Percentiles rank a stretch among this genome's conserved stretches.
Conservation (phyloP, 2,797 vertebrate genomes). For the Hypotaenidia okinawae region DNA sequence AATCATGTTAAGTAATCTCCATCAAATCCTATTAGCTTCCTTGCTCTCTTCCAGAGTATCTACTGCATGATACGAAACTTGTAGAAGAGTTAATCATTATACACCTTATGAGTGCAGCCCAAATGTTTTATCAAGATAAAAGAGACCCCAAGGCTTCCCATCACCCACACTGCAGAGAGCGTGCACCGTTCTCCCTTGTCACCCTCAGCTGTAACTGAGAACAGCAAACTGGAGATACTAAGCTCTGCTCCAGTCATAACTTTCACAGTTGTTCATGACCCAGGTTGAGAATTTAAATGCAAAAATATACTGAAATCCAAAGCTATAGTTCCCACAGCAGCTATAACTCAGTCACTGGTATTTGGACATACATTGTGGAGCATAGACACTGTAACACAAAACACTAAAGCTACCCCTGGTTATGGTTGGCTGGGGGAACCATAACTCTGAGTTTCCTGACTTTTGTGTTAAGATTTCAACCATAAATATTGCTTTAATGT, state of each 20-base stretch:
- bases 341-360: constrained; percentile 37
- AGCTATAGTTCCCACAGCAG: constrained; percentile 29
- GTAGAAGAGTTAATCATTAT: constrained; percentile 4
- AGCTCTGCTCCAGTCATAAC: neutral
- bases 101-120: neutral
- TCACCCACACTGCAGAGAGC: neutral
- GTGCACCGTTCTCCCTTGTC: neutral
- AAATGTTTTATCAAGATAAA: neutral
- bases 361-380: constrained; percentile 2
- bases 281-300: constrained; percentile 11
- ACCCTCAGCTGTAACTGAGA: neutral
- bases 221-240: neutral
- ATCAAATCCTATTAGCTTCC: constrained; percentile 28
- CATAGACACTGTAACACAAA: constrained; percentile 12
- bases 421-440: constrained; percentile 52
- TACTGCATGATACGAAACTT: neutral
- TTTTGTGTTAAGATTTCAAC: constrained; percentile 59
- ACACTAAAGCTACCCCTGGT: constrained; percentile 34
- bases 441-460: constrained; percentile 67
- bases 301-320: constrained; percentile 16
- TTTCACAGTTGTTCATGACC: constrained; percentile 33
- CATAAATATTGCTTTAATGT: constrained; percentile 62
- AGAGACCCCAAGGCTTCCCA: neutral
- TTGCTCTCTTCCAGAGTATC: neutral
- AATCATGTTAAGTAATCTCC: constrained; percentile 20